Evolutionary conservation across 2,888 invertebrate species (phyloP).

Genomic region (Colostygia pectinataria): DNA sequence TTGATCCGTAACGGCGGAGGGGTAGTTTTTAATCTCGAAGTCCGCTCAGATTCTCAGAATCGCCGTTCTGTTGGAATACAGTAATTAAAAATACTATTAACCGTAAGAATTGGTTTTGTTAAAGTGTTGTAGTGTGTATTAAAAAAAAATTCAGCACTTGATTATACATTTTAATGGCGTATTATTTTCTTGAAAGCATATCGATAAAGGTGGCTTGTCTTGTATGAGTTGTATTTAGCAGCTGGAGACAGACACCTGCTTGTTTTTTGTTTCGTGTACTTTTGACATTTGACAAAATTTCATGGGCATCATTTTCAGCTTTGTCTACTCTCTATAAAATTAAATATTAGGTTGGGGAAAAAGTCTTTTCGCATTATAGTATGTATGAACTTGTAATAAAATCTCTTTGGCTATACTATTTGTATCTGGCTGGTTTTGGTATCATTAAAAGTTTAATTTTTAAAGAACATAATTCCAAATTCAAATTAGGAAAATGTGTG

Average conservation of each 20-base stretch:
- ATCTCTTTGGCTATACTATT: too few species aligned
- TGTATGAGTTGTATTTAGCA: constrained; percentile 17
- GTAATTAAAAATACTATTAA: constrained; percentile 35
- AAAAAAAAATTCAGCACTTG: constrained; percentile 36
- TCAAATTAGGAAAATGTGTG: too few species aligned
- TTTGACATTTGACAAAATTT: constrained; percentile 66
- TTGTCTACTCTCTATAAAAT: constrained; percentile 27
- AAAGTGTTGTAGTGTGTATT: constrained; percentile 12
- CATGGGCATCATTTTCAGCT: constrained; percentile 34
- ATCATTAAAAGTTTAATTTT: too few species aligned
- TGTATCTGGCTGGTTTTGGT: too few species aligned
- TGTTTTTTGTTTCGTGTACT: constrained; percentile 53
- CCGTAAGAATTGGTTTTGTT: constrained; percentile 22
- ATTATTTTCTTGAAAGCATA: constrained; percentile 44
- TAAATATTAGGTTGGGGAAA: too few species aligned
- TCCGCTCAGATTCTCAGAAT: constrained; percentile 38
- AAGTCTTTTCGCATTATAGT: too few species aligned
- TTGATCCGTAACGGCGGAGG: constrained; percentile 24
- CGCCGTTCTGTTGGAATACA: constrained; percentile 20
- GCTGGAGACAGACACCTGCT: constrained; percentile 55
- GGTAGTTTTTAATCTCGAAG: constrained; percentile 29
- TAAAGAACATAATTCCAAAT: too few species aligned
- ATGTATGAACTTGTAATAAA: too few species aligned
- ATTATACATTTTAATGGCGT: constrained; percentile 40
- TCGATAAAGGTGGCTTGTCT: constrained; percentile 44